phyloP scores from a whole-genome alignment of 2,113 vertebrate species.

The Thinocorus orbignyianus region DNA sequence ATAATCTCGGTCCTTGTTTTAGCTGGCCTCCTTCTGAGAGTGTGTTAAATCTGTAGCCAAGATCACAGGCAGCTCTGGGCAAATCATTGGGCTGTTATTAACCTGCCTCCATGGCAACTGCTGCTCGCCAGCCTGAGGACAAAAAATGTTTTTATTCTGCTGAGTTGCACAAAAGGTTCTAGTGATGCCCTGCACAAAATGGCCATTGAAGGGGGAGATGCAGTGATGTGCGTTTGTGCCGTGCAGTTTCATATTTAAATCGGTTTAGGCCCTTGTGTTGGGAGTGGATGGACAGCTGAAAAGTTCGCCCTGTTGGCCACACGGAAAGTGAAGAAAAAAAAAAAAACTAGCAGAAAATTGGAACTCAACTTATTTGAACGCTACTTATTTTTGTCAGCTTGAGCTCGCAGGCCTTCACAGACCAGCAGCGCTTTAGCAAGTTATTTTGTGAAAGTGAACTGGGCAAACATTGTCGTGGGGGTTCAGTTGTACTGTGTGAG shows the following conservation, averaged over 20 bases:
- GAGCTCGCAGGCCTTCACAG: not conserved
- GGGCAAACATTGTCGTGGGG: not conserved
- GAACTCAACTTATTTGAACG: not conserved
- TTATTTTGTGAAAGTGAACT: not conserved
- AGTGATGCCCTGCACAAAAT: conserved; percentile 80
- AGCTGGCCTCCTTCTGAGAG: conserved; percentile 68
- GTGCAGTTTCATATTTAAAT: conserved; percentile 68
- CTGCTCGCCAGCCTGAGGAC: conserved; percentile 80
- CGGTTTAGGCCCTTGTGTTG: not conserved
- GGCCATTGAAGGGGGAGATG: conserved; percentile 73
- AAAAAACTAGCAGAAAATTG: not conserved
- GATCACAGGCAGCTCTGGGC: conserved; percentile 79
- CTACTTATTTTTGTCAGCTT: not conserved
- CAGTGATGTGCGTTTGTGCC: conserved; percentile 63
- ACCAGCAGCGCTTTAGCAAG: not conserved
- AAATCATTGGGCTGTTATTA: conserved; percentile 86
- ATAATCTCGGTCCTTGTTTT: conserved; percentile 79
- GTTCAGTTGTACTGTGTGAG: not conserved
- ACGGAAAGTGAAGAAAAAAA: too few relatives aligned
- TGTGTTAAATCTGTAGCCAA: conserved; percentile 82
- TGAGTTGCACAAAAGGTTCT: conserved; percentile 85
- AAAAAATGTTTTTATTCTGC: conserved; percentile 88
- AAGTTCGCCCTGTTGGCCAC: not conserved
- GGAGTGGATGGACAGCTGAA: not conserved
- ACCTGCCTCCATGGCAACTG: conserved; percentile 86